Percentiles rank a stretch among this genome's conserved stretches.
These are phyloP conservation scores for Mastomys natalensis DNA, from an alignment of 2,113 vertebrate genomes.

Conservation along the genomic window DNA sequence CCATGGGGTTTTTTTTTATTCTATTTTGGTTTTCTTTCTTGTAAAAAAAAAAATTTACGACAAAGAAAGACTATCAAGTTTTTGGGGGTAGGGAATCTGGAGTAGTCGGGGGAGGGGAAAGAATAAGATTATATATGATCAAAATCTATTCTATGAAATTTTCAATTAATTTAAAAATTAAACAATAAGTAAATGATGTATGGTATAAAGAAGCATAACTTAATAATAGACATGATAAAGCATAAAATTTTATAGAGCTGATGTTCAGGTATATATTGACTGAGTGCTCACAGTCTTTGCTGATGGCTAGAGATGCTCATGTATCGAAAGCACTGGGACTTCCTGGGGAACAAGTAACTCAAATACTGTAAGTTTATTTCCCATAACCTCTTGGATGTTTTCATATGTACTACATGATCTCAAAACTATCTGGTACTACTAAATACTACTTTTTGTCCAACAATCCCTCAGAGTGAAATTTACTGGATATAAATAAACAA, in stretches of 20 bases:
- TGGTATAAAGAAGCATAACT: background rate
- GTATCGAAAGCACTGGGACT: background rate
- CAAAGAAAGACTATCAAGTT: background rate
- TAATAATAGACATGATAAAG: constrained; percentile 19
- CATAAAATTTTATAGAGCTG: constrained; percentile 6
- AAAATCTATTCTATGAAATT: background rate
- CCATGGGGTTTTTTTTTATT: background rate
- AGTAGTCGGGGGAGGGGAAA: background rate
- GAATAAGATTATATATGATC: background rate
- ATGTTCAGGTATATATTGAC: background rate
- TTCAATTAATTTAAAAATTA: background rate
- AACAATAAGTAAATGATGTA: background rate
- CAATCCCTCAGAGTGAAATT: constrained; percentile 42
- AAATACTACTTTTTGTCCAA: constrained; percentile 49
- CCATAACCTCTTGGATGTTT: constrained; percentile 35
- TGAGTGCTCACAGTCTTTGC: background rate
- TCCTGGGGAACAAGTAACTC: constrained; percentile 29
- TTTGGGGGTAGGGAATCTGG: background rate
- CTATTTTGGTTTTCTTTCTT: background rate
- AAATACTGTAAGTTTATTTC: constrained; percentile 50
- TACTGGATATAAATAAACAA: constrained; percentile 55
- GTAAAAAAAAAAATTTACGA: background rate
- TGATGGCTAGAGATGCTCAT: background rate
- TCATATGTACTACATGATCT: background rate
- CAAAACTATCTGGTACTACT: constrained; percentile 48